phyloP scores from a whole-genome alignment of 2,797 vertebrate species.

The Hemitrygon akajei region DNA sequence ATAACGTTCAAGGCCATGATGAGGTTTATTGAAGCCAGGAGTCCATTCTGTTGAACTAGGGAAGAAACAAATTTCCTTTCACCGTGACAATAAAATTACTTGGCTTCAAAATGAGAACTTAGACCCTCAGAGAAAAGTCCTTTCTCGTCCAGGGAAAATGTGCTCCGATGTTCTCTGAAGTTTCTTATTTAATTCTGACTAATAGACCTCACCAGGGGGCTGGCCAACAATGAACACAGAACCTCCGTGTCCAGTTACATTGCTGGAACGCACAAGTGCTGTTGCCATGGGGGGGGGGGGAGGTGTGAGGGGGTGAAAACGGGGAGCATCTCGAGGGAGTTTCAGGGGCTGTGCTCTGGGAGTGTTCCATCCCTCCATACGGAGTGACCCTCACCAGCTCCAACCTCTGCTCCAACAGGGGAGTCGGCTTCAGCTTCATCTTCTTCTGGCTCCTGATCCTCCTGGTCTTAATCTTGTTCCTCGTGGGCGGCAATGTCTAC shows the following conservation, averaged over 20 bases:
- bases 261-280: too few relatives aligned
- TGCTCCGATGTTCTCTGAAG: neutral
- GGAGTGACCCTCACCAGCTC: neutral
- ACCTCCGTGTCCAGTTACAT: too few relatives aligned
- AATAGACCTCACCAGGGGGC: neutral
- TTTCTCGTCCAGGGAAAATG: neutral
- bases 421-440: slow-evolving; percentile 75
- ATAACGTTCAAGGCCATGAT: too few relatives aligned
- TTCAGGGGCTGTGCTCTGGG: too few relatives aligned
- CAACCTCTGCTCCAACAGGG: slow-evolving; percentile 52
- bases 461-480: slow-evolving; percentile 63
- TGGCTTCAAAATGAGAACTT: neutral
- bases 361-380: neutral
- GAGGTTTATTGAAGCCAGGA: too few relatives aligned
- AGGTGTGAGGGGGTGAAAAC: too few relatives aligned
- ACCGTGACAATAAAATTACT: neutral
- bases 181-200: neutral
- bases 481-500: slow-evolving; percentile 67
- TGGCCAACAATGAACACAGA: neutral
- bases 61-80: neutral
- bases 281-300: neutral
- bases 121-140: neutral
- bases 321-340: neutral
- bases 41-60: too few relatives aligned
- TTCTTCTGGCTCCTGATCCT: slow-evolving; percentile 83